Conservation (phyloP, 2,113 vertebrate species). For the Malurus melanocephalus region DNA sequence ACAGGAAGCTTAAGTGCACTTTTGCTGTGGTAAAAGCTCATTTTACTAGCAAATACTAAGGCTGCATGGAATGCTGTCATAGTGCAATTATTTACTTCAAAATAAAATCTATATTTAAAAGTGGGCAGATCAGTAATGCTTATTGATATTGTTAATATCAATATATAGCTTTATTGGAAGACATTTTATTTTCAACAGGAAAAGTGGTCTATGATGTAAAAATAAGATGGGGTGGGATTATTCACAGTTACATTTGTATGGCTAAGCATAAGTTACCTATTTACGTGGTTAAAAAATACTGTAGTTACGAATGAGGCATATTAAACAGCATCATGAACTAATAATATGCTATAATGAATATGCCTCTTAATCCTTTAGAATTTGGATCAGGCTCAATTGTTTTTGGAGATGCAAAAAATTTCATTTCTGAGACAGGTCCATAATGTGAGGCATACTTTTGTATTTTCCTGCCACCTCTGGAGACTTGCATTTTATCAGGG, state of each 20-base stretch:
- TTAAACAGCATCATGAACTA: not conserved
- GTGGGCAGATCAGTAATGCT: not conserved
- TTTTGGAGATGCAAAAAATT: not conserved
- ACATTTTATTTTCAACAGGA: not conserved
- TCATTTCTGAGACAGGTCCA: not conserved
- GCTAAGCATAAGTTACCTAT: not conserved
- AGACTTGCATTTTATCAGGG: not conserved
- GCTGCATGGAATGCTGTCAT: fast-evolving
- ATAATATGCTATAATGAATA: not conserved
- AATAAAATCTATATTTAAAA: not conserved
- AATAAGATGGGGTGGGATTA: not conserved
- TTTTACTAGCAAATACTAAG: not conserved
- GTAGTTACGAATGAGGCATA: not conserved
- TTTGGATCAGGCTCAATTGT: not conserved
- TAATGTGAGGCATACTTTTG: not conserved
- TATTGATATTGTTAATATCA: not conserved
- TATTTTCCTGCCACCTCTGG: not conserved
- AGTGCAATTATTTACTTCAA: not conserved
- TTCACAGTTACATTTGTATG: not conserved
- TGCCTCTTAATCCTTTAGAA: not conserved
- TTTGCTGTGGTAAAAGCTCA: not conserved
- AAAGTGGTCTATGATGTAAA: not conserved
- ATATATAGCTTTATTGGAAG: not conserved
- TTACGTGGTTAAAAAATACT: not conserved
- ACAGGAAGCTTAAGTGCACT: not conserved